Evolutionary conservation across 2,113 vertebrate species (phyloP), one percentile per base, ranked within the genome.

Genomic region (Paedocypris sp.): DNA sequence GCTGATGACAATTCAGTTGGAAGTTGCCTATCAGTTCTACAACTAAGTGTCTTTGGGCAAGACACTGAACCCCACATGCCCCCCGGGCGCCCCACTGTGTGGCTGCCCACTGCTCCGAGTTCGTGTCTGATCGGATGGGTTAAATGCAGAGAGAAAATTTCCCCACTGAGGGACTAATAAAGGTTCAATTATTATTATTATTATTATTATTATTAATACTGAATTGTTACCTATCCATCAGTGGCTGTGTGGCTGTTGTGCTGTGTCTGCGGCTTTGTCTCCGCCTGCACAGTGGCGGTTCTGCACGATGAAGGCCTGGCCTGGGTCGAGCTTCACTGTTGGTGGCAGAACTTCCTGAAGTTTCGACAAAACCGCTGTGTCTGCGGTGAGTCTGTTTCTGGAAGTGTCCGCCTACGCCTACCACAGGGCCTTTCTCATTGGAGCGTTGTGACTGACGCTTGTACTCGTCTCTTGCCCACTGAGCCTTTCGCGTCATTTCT

Each of bases 391-490:
- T 72, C 4, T 75, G 82, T 4, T 75, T 82, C 65, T 67, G 82
- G 68, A 91, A 89, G 62, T 84, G 62, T 3, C 74, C 74, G 1
- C 87, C 88, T 3, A 90, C 75, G 7, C 80, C 81, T 0, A 88
- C 83, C 4, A 90, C 86, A 1, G 66, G 83, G n/a, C 87, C 88
- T 69, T 85, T 87, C 77, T 87, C 83, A 61, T 85, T 84, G 59
- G 85, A 82, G 0, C 83, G 71, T 31, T 88, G 65, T 0, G 87
- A 88, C 10, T 89, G 87, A 0, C 81, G 81, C 0, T 54, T 80
- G 68, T 86, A 85, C 1, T 90, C 89, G 0, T 86, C 87, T 5
- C 89, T 75, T 2, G 88, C 88, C 1, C 71, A 8, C 32, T 79
- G 82, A 1, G 87, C 70, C 61, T 65, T 68, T 11, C 38, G 20